Base-by-base conservation (phyloP, 2,113 vertebrate genomes). In the Thinocorus orbignyianus region DNA sequence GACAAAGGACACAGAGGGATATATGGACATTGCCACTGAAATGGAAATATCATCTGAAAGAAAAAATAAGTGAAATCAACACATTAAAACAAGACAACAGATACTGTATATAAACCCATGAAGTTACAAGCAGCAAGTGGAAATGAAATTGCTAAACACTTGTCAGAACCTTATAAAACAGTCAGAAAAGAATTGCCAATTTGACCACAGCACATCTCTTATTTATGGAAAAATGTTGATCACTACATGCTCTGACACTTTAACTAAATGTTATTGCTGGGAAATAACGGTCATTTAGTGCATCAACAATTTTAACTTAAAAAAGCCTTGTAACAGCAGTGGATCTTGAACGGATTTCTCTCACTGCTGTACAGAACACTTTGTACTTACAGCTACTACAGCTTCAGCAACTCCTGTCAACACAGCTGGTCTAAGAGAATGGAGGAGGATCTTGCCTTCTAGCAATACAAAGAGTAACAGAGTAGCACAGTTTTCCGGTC, bases 21-120 rank as follows among this genome's bases (percentile, higher is more conserved):
- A 96, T 99, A 99, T 2, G 99, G 99, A 97, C 99, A 99, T 82
- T 99, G 99, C 99, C 99, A 99, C 97, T 99, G 99, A 98, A 99
- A 99, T 61, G 99, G 99, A 97, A 99, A 99, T 97, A 99, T 99
- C 99, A 99, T 99, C 99, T 99, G 96, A 86, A 97, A 92, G 61
- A 95, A 85, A 98, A 97, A 97, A 80, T 78, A 91, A 96, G 96
- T 54, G 3, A 94, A 94, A 96, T 48, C 25, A 94, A 82, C 1
- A 1, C 37, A 92, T 97, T 97, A 93, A 86, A 95, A 94, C 55
- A 96, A 54, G 64, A 83, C 64, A 95, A 92, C 44, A 82, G 19
- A 81, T 28, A 83, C 4, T 11, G 24, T 17, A 72, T 35, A 91
- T 86, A 87, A 82, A 31, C 1, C 6, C 25, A 89, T 69, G 12